Evolutionary conservation across 2,888 invertebrate species (phyloP).

Genomic region (Patella ulyssiponensis): DNA sequence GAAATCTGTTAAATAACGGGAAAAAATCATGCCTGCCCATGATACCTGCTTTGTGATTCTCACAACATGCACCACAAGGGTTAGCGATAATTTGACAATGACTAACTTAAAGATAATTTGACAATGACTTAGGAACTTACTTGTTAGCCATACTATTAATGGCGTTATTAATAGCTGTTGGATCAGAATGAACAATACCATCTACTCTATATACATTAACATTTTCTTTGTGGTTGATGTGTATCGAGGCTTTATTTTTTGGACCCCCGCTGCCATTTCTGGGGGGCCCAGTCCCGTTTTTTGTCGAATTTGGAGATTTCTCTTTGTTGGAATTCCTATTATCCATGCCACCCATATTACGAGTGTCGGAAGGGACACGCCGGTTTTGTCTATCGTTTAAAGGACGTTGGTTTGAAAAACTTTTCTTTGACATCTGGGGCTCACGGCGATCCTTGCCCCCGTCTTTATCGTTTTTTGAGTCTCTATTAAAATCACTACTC

Average conservation of each 20-base stretch:
- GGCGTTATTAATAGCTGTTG: conserved; percentile 75
- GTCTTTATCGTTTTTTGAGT: conserved; percentile 62
- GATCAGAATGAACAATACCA: conserved; percentile 76
- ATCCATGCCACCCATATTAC: conserved; percentile 42
- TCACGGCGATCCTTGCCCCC: conserved; percentile 45
- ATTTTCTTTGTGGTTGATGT: conserved; percentile 61
- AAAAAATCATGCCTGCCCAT: no score
- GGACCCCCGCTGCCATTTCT: conserved; percentile 57
- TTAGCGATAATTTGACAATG: no score
- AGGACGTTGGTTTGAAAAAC: conserved; percentile 72
- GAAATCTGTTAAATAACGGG: no score
- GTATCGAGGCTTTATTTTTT: conserved; percentile 50
- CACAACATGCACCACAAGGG: no score
- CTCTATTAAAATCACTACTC: conserved; percentile 78
- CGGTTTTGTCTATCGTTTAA: conserved; percentile 66
- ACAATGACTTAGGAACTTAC: conserved; percentile 44
- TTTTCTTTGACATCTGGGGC: conserved; percentile 59
- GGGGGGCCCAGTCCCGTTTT: conserved; percentile 65
- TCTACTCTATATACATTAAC: conserved; percentile 74
- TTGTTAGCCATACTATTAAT: conserved; percentile 64
- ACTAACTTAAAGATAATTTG: neutral
- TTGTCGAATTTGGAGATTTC: conserved; percentile 61
- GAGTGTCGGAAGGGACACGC: conserved; percentile 41
- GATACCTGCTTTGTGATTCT: no score
- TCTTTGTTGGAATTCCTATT: conserved; percentile 59